Evolutionary conservation across 2,113 vertebrate species (phyloP).

Genomic region (Oenanthe melanoleuca): DNA sequence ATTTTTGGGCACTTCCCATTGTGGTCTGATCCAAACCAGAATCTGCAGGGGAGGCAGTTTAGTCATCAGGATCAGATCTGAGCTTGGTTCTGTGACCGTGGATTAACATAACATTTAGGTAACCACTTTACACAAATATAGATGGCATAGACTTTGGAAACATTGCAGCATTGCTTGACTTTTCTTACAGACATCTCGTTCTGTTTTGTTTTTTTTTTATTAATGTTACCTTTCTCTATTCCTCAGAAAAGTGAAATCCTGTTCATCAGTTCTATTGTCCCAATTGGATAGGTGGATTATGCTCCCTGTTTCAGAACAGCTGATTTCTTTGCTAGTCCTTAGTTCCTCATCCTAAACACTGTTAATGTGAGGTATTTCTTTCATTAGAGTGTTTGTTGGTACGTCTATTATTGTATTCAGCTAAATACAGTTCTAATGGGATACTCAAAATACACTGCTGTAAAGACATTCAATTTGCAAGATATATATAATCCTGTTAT

Average conservation of each 20-base stretch:
- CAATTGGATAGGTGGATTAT: neutral
- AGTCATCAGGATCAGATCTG: neutral
- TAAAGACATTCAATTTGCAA: neutral
- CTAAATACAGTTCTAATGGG: neutral
- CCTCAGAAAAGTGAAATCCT: neutral
- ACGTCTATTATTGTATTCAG: neutral
- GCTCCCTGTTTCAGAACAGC: neutral
- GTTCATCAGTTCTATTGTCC: neutral
- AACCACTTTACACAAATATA: constrained; percentile 6
- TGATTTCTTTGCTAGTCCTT: constrained; percentile 5
- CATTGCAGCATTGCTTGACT: neutral
- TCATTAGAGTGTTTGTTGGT: neutral
- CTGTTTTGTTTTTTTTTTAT: neutral
- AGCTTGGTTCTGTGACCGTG: constrained; percentile 1
- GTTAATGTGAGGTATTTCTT: neutral
- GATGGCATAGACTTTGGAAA: neutral
- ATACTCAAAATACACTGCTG: neutral
- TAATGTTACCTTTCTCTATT: neutral
- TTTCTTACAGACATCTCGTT: neutral
- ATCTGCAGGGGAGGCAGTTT: neutral
- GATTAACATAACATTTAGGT: constrained; percentile 7
- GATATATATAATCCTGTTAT: neutral
- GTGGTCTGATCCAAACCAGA: neutral
- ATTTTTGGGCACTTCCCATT: neutral
- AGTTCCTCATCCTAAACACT: neutral